Base-by-base conservation (phyloP, 2,888 invertebrate genomes). In the Drosophila dives region DNA sequence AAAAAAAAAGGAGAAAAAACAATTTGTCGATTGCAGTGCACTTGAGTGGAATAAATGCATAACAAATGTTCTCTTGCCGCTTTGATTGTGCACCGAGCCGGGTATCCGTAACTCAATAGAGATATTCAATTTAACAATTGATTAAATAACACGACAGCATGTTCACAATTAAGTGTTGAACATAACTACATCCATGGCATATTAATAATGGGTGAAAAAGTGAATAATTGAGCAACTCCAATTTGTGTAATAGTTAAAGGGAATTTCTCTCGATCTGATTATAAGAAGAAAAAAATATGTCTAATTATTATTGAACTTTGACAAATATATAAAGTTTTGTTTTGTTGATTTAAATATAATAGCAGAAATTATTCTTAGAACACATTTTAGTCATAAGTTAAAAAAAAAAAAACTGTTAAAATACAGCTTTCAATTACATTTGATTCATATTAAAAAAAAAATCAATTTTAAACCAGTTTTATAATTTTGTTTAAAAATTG, bases 21-120 rank as follows among this genome's bases (percentile, higher is more conserved):
- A 60, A 49, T 60, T 60, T 64, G 59, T 48, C 63, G 59, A 60
- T 63, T 54, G 45, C 45, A 51, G 53, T 29, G 53, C 73, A 60
- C 76, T 73, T 62, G 73, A 62, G 32, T 55, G 71, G 72, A 71
- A 74, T 76, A 76, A 76, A 74, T 74, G 77, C 74, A 76, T 74
- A 42, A 51, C 64, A 76, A 74, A 76, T 69, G 60, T 34, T 48
- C 26, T 8, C 26, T 53, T 36, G 36, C 36, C 5, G 33, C 1
- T 6, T 10, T 17, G 23, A 20, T 10, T 53, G 51, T 34, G 34
- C 36, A 26, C 0, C 15, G 36, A 32, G n/a, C 29, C 29, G 40
- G 17, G 49, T 17, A 34, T 40, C 51, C 51, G 42, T 32, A 70
- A 40, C 48, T 74, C 77, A 56, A 70, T 71, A 48, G 56, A 76